Conservation (phyloP, 1,140 invertebrate species). For the Contarinia nasturtii region DNA sequence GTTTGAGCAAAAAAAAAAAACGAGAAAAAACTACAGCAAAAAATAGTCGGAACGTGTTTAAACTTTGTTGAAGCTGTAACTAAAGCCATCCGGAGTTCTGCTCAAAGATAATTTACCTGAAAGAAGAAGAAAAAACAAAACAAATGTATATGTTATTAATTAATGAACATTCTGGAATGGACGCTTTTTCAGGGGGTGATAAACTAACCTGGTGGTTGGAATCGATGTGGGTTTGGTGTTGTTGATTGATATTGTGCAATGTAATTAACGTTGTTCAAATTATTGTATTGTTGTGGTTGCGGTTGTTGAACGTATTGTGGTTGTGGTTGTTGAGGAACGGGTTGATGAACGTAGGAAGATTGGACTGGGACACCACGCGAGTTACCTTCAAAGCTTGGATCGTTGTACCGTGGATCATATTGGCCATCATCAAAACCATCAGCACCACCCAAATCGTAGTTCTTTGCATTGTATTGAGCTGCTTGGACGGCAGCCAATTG, state of each 20-base stretch:
- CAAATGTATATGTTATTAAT: too few species aligned
- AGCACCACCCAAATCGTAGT: slow-evolving; percentile 18
- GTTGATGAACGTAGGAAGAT: slow-evolving; percentile 11
- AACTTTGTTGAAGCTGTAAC: slow-evolving; percentile 56
- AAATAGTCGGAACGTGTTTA: slow-evolving; percentile 4
- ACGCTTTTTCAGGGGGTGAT: too few species aligned
- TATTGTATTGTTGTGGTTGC: slow-evolving; percentile 23
- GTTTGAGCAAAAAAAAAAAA: too few species aligned
- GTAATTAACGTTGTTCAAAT: slow-evolving; percentile 20
- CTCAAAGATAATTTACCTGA: slow-evolving; percentile 53
- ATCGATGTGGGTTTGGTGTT: slow-evolving; percentile 45
- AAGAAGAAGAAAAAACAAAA: too few species aligned
- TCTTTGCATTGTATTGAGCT: slow-evolving; percentile 8
- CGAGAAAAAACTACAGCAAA: background rate
- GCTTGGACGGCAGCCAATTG: slow-evolving; percentile 23
- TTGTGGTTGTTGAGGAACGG: slow-evolving; percentile 20
- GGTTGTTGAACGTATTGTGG: slow-evolving; percentile 20
- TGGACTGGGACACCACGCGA: slow-evolving; percentile 1
- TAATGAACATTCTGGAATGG: too few species aligned
- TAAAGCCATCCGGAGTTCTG: slow-evolving; percentile 65
- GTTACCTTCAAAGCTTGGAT: slow-evolving; percentile 12
- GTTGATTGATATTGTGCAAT: slow-evolving; percentile 29
- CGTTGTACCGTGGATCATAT: slow-evolving; percentile 26
- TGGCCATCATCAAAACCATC: slow-evolving; percentile 33
- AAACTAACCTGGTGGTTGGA: slow-evolving; percentile 56